These are phyloP conservation scores for Trematomus loennbergii DNA, from an alignment of 2,113 vertebrate genomes.

Conservation along the genomic window DNA sequence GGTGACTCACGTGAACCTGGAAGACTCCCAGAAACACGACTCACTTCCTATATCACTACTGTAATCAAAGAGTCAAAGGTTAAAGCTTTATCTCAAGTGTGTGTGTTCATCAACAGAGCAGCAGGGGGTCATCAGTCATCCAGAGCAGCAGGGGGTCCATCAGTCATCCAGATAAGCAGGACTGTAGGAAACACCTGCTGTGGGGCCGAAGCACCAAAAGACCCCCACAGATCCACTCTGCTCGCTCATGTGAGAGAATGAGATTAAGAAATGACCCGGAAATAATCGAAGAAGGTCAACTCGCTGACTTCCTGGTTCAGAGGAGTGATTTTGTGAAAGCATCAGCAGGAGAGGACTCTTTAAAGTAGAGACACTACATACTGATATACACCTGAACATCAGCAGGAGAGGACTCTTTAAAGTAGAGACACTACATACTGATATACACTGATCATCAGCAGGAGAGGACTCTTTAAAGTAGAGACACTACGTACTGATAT, in stretches of 20 bases:
- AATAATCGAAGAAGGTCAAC: not conserved
- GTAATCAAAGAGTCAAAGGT: slow-evolving; percentile 2
- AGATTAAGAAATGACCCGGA: slow-evolving; percentile 13
- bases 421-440: too few species aligned
- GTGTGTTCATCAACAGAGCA: not conserved
- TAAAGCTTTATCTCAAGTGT: not conserved
- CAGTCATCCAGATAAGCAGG: not conserved
- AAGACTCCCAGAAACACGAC: not conserved
- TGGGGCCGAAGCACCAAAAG: slow-evolving; percentile 4
- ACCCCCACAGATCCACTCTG: not conserved
- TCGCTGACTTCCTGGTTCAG: not conserved
- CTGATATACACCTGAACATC: too few species aligned
- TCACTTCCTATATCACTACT: not conserved
- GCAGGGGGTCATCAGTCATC: slow-evolving; percentile 22
- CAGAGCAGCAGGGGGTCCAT: slow-evolving; percentile 15
- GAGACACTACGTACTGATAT: too few species aligned
- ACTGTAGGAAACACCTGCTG: slow-evolving; percentile 10
- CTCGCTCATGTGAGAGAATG: slow-evolving; percentile 11
- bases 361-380: too few species aligned
- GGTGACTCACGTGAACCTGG: not conserved
- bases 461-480: too few species aligned
- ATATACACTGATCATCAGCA: too few species aligned
- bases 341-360: too few species aligned
- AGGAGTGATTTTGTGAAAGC: not conserved
- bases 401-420: too few species aligned